Evolutionary conservation across 37 sponge, comb jelly and placozoan genomes (phyloP).

Genomic region (Cliona cf. orientalis): DNA sequence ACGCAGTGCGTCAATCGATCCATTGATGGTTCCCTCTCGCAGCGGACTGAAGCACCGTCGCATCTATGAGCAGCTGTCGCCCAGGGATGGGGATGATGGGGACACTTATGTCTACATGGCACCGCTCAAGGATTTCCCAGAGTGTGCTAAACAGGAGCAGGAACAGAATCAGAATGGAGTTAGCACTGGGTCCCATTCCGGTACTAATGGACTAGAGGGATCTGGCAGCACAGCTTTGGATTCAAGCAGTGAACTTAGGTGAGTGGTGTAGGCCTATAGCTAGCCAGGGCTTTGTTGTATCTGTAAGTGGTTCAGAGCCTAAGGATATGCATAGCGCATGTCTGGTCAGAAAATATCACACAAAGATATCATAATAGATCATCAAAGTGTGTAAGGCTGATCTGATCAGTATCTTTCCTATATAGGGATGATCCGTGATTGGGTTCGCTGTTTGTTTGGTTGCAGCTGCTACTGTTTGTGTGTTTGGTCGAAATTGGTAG

Average conservation of each 20-base stretch:
- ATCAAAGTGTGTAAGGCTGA: too few relatives aligned
- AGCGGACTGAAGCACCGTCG: too few relatives aligned
- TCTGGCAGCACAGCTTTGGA: neutral
- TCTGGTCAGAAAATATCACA: neutral
- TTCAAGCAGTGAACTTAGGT: neutral
- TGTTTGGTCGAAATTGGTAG: too few relatives aligned
- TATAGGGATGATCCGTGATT: too few relatives aligned
- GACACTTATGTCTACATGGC: conserved; percentile 76
- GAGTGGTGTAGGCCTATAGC: too few relatives aligned
- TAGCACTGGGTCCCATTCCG: neutral
- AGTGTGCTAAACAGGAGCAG: neutral
- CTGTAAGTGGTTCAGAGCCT: too few relatives aligned
- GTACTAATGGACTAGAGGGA: neutral
- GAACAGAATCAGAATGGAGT: neutral
- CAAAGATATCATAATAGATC: too few relatives aligned
- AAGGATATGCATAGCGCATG: too few relatives aligned
- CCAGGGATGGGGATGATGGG: conserved; percentile 12
- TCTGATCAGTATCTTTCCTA: too few relatives aligned
- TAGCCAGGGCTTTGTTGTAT: too few relatives aligned
- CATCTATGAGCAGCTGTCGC: conserved; percentile 7
- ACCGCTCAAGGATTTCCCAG: conserved; percentile 27
- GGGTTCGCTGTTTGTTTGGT: too few relatives aligned
- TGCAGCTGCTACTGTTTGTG: too few relatives aligned
- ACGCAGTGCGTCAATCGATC: neutral
- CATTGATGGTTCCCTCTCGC: neutral